These are phyloP conservation scores for Lordiphosa fenestrarum DNA, from an alignment of 2,888 invertebrate genomes.

Conservation along the genomic window DNA sequence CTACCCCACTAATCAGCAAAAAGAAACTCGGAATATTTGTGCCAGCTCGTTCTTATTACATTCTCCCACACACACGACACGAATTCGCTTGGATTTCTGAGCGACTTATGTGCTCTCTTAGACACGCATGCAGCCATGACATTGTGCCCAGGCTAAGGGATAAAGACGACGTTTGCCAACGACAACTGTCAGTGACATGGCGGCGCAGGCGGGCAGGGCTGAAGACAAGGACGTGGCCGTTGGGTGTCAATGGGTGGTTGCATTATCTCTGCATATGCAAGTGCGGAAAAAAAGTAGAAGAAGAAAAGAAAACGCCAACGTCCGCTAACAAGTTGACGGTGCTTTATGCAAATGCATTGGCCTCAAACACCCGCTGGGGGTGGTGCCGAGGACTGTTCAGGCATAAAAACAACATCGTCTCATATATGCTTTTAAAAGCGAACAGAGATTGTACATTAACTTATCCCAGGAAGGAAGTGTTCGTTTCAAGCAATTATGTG, in stretches of 20 bases:
- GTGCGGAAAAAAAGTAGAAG: too few species aligned
- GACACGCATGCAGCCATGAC: constrained; percentile 45
- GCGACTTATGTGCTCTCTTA: constrained; percentile 44
- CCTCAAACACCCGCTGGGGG: constrained; percentile 11
- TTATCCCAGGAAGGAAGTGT: constrained; percentile 40
- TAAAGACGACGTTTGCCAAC: constrained; percentile 5
- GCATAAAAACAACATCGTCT: constrained; percentile 61
- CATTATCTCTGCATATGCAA: constrained; percentile 54
- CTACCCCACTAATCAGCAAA: constrained; percentile 33
- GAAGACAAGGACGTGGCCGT: constrained; percentile 29
- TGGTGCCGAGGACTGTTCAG: constrained; percentile 12
- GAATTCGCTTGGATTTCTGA: constrained; percentile 44
- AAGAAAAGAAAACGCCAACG: constrained; percentile 33
- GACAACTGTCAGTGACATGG: constrained; percentile 19
- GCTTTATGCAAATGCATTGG: constrained; percentile 49
- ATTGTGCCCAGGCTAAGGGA: constrained; percentile 24
- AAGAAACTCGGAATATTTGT: constrained; percentile 16
- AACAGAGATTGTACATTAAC: constrained; percentile 69
- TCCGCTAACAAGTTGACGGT: constrained; percentile 57
- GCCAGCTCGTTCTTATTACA: constrained; percentile 20
- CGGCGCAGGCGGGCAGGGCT: constrained; percentile 11
- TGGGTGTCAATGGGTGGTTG: constrained; percentile 30
- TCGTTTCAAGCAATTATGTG: constrained; percentile 20
- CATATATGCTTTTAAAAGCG: constrained; percentile 60
- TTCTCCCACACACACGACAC: constrained; percentile 29